Conservation (phyloP, 2,797 vertebrate genomes). For the Eremophila alpestris region DNA sequence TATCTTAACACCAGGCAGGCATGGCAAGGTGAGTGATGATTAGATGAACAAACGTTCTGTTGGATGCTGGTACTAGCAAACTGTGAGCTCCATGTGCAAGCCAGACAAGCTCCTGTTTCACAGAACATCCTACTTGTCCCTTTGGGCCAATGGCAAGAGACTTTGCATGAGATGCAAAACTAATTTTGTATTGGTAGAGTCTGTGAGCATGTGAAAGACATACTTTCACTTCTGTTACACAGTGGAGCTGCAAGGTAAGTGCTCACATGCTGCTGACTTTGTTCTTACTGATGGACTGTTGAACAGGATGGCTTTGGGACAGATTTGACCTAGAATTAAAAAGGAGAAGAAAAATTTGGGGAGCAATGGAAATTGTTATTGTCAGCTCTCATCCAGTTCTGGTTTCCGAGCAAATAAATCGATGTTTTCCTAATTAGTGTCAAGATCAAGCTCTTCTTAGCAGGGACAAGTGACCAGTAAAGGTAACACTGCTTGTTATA, state of each 20-base stretch:
- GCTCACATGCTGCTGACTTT: neutral
- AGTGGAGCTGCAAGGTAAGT: neutral
- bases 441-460: neutral
- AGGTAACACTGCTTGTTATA: neutral
- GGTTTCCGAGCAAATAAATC: neutral
- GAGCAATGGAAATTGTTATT: neutral
- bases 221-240: slow-evolving; percentile 46
- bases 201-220: neutral
- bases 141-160: neutral
- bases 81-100: neutral
- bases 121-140: neutral
- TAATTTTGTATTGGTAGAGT: neutral
- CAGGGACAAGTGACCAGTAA: neutral
- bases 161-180: neutral
- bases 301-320: neutral
- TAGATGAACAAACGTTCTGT: neutral
- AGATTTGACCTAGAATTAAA: neutral
- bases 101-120: neutral
- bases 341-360: neutral
- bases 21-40: neutral
- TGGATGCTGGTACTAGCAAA: neutral
- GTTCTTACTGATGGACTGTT: neutral
- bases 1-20: neutral
- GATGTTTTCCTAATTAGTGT: neutral
- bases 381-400: neutral